Evolutionary conservation across 2,888 invertebrate species (phyloP).

Genomic region (Hyalella azteca): DNA sequence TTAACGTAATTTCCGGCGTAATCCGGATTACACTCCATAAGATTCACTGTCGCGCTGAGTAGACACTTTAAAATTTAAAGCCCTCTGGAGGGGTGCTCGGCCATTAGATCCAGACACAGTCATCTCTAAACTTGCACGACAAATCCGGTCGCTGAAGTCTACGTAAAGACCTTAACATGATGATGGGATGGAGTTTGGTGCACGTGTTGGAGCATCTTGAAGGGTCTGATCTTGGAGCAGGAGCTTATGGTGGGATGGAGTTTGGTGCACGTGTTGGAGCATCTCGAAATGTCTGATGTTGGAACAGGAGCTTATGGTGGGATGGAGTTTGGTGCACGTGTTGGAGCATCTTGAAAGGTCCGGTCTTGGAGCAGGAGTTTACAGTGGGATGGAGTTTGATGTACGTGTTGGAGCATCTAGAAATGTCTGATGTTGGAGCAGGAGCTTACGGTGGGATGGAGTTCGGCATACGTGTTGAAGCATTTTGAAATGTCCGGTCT

Average conservation of each 20-base stretch:
- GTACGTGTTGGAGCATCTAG: no score
- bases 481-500: no score
- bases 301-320: not conserved
- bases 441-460: no score
- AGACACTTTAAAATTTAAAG: not conserved
- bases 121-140: slow-evolving; percentile 22
- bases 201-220: not conserved
- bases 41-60: no score
- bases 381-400: slow-evolving; percentile 4
- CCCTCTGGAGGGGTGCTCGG: not conserved
- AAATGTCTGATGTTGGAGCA: not conserved
- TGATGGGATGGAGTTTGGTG: slow-evolving; percentile 10
- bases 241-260: not conserved
- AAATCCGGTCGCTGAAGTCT: slow-evolving; percentile 23
- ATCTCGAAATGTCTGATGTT: not conserved
- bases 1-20: no score
- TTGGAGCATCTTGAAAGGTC: not conserved
- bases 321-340: not conserved
- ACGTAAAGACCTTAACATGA: slow-evolving; percentile 22
- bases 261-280: not conserved
- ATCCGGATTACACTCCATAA: no score
- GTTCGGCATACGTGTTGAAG: no score
- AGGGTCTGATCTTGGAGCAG: not conserved
- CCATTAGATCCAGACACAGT: not conserved
- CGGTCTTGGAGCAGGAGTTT: not conserved